A percentile compares a stretch with the other conserved stretches of the same genome.
These are phyloP conservation scores for Illadopsis cleaveri DNA, from an alignment of 2,113 vertebrate genomes.

Conservation along the genomic window DNA sequence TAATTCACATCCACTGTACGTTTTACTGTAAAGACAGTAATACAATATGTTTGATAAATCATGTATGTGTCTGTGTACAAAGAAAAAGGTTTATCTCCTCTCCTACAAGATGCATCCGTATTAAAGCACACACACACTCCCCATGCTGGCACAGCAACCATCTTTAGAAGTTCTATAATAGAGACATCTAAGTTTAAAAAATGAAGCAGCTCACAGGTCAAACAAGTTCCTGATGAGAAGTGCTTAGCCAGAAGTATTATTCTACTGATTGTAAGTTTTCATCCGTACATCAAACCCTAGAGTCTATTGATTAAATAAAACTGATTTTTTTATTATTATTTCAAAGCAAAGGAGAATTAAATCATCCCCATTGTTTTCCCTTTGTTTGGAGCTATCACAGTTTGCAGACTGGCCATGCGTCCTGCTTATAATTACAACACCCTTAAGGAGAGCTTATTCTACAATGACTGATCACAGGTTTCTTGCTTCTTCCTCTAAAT, in stretches of 20 bases:
- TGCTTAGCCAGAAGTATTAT: conserved; percentile 30
- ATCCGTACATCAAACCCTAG: not conserved
- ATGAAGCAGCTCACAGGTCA: conserved; percentile 53
- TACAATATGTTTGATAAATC: conserved; percentile 15
- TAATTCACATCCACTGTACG: not conserved
- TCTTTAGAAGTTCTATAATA: conserved; percentile 46
- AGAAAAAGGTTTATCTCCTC: conserved; percentile 23
- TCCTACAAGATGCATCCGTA: not conserved
- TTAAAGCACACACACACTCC: not conserved
- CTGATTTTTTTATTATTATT: not conserved
- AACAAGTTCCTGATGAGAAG: conserved; percentile 48
- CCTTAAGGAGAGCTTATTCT: not conserved
- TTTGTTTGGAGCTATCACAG: not conserved
- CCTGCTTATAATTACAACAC: conserved; percentile 7
- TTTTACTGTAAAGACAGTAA: not conserved
- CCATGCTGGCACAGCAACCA: not conserved
- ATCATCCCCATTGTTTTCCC: conserved; percentile 12
- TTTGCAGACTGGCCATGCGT: not conserved
- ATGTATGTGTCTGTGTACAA: not conserved
- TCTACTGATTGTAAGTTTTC: conserved; percentile 35
- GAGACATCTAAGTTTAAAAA: conserved; percentile 51
- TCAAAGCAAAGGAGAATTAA: conserved; percentile 35
- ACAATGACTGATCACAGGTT: not conserved
- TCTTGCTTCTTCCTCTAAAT: conserved; percentile 4
- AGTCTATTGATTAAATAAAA: conserved; percentile 51